phyloP scores from a whole-genome alignment of 2,888 invertebrate species.

The Leucoma salicis region DNA sequence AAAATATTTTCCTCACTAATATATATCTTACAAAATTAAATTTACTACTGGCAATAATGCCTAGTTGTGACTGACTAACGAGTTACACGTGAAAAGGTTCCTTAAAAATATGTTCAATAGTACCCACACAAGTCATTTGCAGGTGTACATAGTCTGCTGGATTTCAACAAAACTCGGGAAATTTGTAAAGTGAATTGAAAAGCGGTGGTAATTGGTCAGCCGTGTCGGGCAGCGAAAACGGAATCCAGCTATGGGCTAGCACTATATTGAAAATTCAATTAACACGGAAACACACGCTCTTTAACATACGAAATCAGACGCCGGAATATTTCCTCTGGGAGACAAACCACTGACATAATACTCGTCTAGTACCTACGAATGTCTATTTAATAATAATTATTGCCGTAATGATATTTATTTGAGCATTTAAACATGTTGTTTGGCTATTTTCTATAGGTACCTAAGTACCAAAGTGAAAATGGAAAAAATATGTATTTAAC shows the following conservation, averaged over 20 bases:
- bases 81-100: constrained; percentile 3
- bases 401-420: too few species aligned
- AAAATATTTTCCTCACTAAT: too few species aligned
- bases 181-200: constrained; percentile 54
- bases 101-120: background rate
- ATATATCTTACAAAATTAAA: too few species aligned
- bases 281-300: constrained; percentile 35
- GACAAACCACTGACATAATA: constrained; percentile 9
- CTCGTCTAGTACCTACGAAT: background rate
- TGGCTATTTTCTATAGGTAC: background rate
- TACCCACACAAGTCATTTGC: background rate
- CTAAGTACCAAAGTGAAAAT: too few species aligned
- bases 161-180: constrained; percentile 32
- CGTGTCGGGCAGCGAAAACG: constrained; percentile 22
- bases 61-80: constrained; percentile 18
- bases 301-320: constrained; percentile 32
- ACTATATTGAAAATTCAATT: constrained; percentile 42
- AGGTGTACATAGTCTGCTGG: background rate
- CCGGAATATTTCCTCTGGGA: constrained; percentile 15
- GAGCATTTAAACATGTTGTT: too few species aligned
- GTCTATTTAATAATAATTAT: too few species aligned
- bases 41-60: constrained; percentile 1
- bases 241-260: constrained; percentile 16
- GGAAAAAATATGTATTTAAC: too few species aligned
- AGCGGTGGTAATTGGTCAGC: constrained; percentile 38